Conservation (phyloP, 2,888 invertebrate genomes). For the Lasioglossum calceatum region DNA sequence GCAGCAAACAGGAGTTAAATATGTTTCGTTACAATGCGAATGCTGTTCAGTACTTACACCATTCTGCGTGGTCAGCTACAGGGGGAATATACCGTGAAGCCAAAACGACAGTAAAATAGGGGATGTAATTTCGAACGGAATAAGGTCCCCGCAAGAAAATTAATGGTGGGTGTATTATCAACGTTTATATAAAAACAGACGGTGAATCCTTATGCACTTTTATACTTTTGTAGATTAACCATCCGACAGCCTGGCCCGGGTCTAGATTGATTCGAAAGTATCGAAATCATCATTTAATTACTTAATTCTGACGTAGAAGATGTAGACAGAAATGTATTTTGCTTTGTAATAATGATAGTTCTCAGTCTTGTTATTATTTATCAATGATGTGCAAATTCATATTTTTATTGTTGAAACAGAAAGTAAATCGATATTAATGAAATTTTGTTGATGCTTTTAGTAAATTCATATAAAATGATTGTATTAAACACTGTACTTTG, state of each 20-base stretch:
- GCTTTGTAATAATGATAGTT: neutral
- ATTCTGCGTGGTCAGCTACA: conserved; percentile 7
- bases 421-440: neutral
- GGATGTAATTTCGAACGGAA: conserved; percentile 3
- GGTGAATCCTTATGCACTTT: neutral
- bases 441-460: neutral
- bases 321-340: neutral
- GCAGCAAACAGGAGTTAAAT: conserved; percentile 46
- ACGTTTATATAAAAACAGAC: neutral
- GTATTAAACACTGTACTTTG: neutral
- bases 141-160: neutral
- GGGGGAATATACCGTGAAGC: neutral
- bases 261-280: neutral
- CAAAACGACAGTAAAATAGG: neutral
- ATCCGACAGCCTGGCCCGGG: accelerated
- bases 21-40: conserved; percentile 45
- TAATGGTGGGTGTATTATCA: neutral
- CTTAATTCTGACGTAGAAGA: neutral
- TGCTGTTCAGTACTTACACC: conserved; percentile 26
- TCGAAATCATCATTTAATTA: neutral
- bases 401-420: neutral
- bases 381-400: neutral
- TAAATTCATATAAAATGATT: neutral
- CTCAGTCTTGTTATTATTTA: neutral
- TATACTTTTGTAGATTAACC: neutral